Evolutionary conservation across 2,113 vertebrate genomes (phyloP).

Genomic region (Camelus bactrianus): DNA sequence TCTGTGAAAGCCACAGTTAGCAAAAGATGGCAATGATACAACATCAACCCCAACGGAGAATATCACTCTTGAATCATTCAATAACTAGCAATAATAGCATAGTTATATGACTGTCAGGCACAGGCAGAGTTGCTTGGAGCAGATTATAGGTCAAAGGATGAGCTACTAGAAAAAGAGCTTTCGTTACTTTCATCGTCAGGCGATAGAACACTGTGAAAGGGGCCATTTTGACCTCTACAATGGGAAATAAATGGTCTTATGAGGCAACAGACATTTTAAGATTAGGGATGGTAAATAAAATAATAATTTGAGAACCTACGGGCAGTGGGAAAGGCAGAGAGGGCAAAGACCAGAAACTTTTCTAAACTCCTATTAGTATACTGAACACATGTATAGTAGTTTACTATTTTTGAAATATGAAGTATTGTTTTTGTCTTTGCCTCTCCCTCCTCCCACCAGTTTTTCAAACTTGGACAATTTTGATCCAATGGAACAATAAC

Average conservation of each 20-base stretch:
- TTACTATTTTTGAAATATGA: constrained; percentile 18
- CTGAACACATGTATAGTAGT: not conserved
- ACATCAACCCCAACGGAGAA: not conserved
- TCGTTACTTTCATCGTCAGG: not conserved
- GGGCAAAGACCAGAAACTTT: not conserved
- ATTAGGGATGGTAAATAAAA: not conserved
- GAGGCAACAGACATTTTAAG: not conserved
- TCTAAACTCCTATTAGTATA: not conserved
- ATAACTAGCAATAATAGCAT: not conserved
- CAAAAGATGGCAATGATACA: not conserved
- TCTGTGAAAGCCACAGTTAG: not conserved
- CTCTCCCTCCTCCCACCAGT: not conserved
- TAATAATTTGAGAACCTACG: constrained; percentile 12
- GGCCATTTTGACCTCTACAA: not conserved
- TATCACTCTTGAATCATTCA: not conserved
- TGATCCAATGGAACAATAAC: not conserved
- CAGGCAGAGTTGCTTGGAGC: not conserved
- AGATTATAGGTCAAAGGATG: not conserved
- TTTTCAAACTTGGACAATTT: not conserved
- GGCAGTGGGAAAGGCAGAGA: not conserved
- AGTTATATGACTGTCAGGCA: not conserved
- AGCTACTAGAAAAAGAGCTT: constrained; percentile 5
- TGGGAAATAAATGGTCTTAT: not conserved
- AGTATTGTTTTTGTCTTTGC: not conserved
- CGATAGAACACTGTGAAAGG: not conserved